Percentiles rank a stretch among this genome's conserved stretches.
phyloP scores from a whole-genome alignment of 2,113 vertebrate genomes.

The Mormoops blainvillei region DNA sequence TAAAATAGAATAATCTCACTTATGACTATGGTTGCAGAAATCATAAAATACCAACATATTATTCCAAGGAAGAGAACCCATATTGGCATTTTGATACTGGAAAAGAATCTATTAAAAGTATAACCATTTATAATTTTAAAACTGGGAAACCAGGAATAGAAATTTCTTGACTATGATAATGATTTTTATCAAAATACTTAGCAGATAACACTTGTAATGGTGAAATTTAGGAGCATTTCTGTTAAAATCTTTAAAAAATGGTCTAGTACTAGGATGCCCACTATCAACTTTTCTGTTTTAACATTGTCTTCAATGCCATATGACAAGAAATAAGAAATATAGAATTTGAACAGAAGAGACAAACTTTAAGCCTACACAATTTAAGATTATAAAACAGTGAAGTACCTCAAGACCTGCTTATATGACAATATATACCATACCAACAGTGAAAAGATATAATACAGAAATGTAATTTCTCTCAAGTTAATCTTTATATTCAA shows the following conservation, averaged over 20 bases:
- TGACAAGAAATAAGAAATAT: background rate
- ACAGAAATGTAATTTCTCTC: background rate
- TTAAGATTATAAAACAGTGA: background rate
- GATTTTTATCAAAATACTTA: background rate
- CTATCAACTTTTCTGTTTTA: background rate
- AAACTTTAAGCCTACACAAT: background rate
- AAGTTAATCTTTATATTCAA: background rate
- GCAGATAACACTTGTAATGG: background rate
- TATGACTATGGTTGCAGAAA: background rate
- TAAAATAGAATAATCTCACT: background rate
- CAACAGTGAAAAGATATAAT: background rate
- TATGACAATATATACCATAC: background rate
- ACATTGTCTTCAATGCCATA: background rate
- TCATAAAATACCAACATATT: background rate
- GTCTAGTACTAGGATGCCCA: background rate
- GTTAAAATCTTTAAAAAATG: background rate
- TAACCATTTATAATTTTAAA: background rate
- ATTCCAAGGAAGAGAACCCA: background rate
- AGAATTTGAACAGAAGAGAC: background rate
- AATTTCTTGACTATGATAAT: background rate
- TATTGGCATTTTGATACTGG: background rate
- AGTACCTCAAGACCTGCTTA: background rate
- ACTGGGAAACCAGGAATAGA: background rate
- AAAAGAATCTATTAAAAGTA: background rate
- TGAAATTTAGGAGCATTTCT: background rate